Base-by-base conservation (phyloP, 1,140 invertebrate species). In the Drosophila equinoxialis region DNA sequence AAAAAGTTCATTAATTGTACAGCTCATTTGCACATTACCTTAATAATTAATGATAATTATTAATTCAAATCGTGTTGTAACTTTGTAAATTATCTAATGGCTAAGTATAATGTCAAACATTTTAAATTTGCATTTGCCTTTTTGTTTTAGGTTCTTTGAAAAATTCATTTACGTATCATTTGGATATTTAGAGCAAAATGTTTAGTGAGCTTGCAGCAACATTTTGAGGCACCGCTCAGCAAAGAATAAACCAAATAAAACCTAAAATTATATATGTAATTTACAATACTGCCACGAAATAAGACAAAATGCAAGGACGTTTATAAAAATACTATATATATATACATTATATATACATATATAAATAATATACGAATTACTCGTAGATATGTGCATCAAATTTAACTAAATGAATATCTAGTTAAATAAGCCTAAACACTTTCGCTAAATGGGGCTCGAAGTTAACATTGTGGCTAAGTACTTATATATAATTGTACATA, bases 381-480 rank as follows among this genome's bases (percentile, higher is more conserved):
- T 51, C 72, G 41, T 79, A 69, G 71, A 70, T 69, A 74, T 79
- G 76, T 51, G 41, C 41, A 73, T 64, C 54, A 42, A 58, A 72
- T 70, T 79, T 45, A 42, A 61, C 45, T 55, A 65, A 75, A 30
- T 58, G 55, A 75, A 72, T 51, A 51, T 45, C 59, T 86, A 86
- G 72, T 65, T 55, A 76, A 67, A 39, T 87, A 87, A 87, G 83
- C 70, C 66, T 65, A 68, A 69, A 82, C 71, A 79, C 45, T 51
- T 51, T 69, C 58, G 71, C 69, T 68, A 83, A 83, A 81, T 81
- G 81, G 77, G 79, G 90, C 81, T 90, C 87, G 75, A 91, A 91
- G 90, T 91, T 91, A 91, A 91, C 90, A 91, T 91, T 91, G 86
- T 78, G 79, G 75, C 78, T 91, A 91, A 91, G 90, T 79, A 71